Evolutionary conservation across 1,140 invertebrate genomes (phyloP).

Genomic region (Hylaeus anthracinus): DNA sequence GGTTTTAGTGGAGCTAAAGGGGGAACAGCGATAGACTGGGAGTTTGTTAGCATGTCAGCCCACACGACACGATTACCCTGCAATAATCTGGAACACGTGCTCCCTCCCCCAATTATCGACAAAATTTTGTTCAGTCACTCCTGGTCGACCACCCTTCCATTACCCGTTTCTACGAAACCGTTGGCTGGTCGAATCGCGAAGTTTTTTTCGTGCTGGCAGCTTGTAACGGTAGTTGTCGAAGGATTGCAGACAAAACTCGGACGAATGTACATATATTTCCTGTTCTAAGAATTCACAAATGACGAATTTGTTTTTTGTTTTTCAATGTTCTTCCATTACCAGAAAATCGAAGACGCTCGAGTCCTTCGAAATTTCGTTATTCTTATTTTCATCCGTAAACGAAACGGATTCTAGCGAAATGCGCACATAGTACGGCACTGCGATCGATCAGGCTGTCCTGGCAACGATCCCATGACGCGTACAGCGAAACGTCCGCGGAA

Average conservation of each 20-base stretch:
- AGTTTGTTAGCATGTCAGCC: slow-evolving; percentile 12
- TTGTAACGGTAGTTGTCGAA: neutral
- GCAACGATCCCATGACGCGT: slow-evolving; percentile 55
- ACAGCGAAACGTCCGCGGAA: neutral
- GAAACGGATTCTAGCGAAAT: slow-evolving; percentile 4
- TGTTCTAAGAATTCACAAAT: no score
- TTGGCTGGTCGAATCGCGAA: neutral
- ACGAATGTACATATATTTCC: no score
- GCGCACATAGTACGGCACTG: slow-evolving; percentile 38
- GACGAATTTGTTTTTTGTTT: no score
- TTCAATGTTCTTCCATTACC: neutral
- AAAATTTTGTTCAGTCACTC: neutral
- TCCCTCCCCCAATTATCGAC: slow-evolving; percentile 28
- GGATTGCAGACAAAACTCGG: no score
- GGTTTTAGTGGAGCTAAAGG: neutral
- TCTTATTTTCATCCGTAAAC: neutral
- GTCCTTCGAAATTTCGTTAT: no score
- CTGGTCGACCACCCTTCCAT: neutral
- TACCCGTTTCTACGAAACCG: neutral
- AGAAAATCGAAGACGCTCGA: neutral
- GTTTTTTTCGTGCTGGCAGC: no score
- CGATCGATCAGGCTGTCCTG: slow-evolving; percentile 57
- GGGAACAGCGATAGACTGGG: neutral
- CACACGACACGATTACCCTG: neutral
- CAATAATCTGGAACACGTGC: slow-evolving; percentile 37